Evolutionary conservation across 2,797 vertebrate genomes (phyloP).

Genomic region (Antennarius maculatus): DNA sequence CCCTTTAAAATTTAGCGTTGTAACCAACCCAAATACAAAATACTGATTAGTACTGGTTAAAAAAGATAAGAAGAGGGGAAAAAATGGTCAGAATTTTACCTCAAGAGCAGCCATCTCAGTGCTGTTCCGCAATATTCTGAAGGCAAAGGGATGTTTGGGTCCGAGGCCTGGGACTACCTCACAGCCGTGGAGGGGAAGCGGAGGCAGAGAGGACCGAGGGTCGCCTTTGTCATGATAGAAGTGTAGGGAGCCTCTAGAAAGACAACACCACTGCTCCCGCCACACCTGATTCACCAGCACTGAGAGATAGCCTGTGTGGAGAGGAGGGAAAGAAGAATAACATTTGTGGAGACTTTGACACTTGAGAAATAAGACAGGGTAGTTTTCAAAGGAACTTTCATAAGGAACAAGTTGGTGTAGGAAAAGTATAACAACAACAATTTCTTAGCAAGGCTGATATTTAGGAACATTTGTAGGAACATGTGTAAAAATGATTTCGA

Average conservation of each 20-base stretch:
- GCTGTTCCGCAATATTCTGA: constrained; percentile 87
- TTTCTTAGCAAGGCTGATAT: too few relatives aligned
- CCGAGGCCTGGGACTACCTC: constrained; percentile 92
- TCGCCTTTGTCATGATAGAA: constrained; percentile 90
- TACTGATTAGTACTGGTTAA: not conserved
- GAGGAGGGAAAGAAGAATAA: not conserved
- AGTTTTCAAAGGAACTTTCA: not conserved
- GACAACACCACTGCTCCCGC: constrained; percentile 94
- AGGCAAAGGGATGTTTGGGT: constrained; percentile 94
- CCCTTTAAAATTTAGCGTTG: too few relatives aligned
- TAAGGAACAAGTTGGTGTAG: not conserved
- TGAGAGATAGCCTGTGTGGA: constrained; percentile 85
- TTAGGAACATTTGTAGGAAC: too few relatives aligned
- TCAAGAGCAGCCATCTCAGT: constrained; percentile 88
- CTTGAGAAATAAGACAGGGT: not conserved
- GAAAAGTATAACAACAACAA: too few relatives aligned
- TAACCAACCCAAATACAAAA: not conserved
- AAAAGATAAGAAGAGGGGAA: not conserved
- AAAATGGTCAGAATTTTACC: constrained; percentile 70
- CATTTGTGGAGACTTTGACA: accelerated
- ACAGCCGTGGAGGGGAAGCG: constrained; percentile 86
- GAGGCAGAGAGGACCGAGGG: constrained; percentile 83
- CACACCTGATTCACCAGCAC: constrained; percentile 93
- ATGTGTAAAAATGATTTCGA: too few relatives aligned
- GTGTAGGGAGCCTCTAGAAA: constrained; percentile 88